These are phyloP conservation scores for Micrastur ruficollis DNA, from an alignment of 2,797 vertebrate genomes.

Conservation along the genomic window DNA sequence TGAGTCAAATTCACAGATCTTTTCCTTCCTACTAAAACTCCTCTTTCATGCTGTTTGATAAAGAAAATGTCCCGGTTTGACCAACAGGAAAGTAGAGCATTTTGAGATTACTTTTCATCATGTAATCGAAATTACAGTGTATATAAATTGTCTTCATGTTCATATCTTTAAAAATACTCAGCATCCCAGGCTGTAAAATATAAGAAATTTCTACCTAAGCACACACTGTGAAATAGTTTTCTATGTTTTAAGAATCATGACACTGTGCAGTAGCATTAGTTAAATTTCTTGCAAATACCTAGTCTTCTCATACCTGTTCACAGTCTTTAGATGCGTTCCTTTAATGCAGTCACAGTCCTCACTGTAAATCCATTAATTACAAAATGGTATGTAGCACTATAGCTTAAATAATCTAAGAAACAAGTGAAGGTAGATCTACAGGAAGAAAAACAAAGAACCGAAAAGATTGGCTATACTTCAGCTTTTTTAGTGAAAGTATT, in stretches of 20 bases:
- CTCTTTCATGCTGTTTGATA: neutral
- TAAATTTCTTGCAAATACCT: neutral
- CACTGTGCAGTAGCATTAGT: neutral
- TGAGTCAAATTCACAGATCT: neutral
- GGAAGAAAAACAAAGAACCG: neutral
- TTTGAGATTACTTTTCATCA: neutral
- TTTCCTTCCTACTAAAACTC: neutral
- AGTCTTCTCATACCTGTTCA: neutral
- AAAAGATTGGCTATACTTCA: neutral
- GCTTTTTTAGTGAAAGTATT: neutral
- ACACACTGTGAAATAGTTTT: rapidly evolving
- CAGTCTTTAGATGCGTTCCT: neutral
- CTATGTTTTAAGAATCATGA: neutral
- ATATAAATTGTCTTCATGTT: neutral
- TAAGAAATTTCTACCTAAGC: neutral
- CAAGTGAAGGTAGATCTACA: neutral
- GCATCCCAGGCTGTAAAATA: neutral
- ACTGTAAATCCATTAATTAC: neutral
- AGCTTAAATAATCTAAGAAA: neutral
- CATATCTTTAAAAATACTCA: neutral
- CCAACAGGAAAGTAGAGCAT: neutral
- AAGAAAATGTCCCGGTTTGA: neutral
- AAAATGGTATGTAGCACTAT: neutral
- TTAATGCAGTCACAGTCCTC: neutral
- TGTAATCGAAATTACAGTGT: neutral